Percentiles rank a stretch among this genome's conserved stretches.
Evolutionary conservation across 2,797 vertebrate species (phyloP).

Genomic region (Muraenolepis orangiensis): DNA sequence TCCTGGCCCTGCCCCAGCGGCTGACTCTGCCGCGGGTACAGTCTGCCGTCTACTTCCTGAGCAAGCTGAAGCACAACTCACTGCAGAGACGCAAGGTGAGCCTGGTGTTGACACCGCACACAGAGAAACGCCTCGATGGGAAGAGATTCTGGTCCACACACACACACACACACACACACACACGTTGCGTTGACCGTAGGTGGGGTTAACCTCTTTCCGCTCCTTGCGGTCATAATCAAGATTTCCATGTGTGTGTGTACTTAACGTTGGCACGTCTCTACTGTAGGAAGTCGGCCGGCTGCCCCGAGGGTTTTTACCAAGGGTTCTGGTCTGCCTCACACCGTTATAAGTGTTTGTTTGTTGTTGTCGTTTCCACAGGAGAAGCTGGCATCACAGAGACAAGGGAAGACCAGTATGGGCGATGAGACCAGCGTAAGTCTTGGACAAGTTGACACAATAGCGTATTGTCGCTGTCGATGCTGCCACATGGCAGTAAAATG

Average conservation of each 20-base stretch:
- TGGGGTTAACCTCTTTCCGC: not conserved
- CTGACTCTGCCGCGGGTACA: conserved; percentile 60
- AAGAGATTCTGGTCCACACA: too few relatives aligned
- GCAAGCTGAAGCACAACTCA: conserved; percentile 83
- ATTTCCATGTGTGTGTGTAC: not conserved
- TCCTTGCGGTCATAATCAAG: conserved; percentile 10
- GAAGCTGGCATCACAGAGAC: conserved; percentile 51
- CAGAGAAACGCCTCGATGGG: not conserved
- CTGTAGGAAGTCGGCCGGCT: not conserved
- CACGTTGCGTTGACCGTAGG: not conserved
- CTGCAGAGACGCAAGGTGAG: conserved; percentile 77
- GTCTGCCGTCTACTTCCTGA: conserved; percentile 86
- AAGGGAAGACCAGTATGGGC: conserved; percentile 51
- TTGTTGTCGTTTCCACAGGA: conserved; percentile 54
- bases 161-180: too few relatives aligned
- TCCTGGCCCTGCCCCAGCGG: conserved; percentile 48
- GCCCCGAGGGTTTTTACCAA: not conserved
- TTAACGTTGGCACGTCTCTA: not conserved
- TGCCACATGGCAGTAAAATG: too few relatives aligned
- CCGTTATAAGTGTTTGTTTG: not conserved
- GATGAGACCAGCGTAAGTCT: conserved; percentile 64
- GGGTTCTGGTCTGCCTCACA: not conserved
- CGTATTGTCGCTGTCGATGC: too few relatives aligned
- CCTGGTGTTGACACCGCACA: conserved; percentile 34
- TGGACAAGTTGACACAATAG: not conserved